These are phyloP conservation scores for Empis stercorea DNA, from an alignment of 2,888 invertebrate species.

Conservation along the genomic window DNA sequence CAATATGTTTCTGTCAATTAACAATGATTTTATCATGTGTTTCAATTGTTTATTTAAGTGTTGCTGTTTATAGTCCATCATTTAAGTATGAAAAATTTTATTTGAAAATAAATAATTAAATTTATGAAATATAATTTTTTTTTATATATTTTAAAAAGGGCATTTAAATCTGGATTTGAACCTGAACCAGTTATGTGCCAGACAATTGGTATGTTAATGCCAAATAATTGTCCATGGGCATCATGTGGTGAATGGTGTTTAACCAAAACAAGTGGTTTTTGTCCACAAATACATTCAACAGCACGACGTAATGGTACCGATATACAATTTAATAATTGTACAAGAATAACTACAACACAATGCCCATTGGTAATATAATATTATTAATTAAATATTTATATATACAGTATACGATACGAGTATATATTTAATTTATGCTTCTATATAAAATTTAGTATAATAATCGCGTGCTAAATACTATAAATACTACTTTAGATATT, in stretches of 20 bases:
- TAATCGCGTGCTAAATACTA: background rate
- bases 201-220: slow-evolving; percentile 52
- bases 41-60: slow-evolving; percentile 60
- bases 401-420: no score
- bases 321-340: slow-evolving; percentile 51
- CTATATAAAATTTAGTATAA: no score
- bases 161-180: slow-evolving; percentile 58
- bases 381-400: no score
- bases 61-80: slow-evolving; percentile 62
- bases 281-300: slow-evolving; percentile 58
- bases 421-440: no score
- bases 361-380: slow-evolving; percentile 62
- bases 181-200: slow-evolving; percentile 42
- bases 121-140: slow-evolving; percentile 1
- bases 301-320: slow-evolving; percentile 57
- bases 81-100: slow-evolving; percentile 41
- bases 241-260: slow-evolving; percentile 66
- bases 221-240: slow-evolving; percentile 57
- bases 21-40: slow-evolving; percentile 64
- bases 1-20: slow-evolving; percentile 63
- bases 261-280: slow-evolving; percentile 62
- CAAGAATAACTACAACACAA: slow-evolving; percentile 40
- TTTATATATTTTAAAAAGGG: no score
- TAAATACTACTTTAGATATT: background rate
- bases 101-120: background rate